Percentiles rank a stretch among this genome's conserved stretches.
Conservation (phyloP, 2,797 vertebrate species). For the Sebastes oblongus region DNA sequence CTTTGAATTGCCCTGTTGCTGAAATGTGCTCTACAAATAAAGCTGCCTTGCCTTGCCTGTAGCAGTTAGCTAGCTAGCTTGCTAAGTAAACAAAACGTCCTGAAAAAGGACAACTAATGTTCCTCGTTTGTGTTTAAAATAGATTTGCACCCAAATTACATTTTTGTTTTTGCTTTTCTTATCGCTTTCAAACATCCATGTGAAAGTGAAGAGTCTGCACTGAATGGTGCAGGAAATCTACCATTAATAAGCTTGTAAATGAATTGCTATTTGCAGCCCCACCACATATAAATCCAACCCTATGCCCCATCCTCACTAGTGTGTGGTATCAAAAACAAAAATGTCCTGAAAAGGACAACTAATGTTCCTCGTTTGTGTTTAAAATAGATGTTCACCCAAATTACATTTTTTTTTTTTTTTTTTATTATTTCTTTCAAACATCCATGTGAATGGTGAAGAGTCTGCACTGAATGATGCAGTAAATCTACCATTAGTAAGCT, state of each 20-base stretch:
- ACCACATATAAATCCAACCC: neutral
- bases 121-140: neutral
- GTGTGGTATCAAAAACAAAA: too few relatives aligned
- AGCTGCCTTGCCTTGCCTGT: too few relatives aligned
- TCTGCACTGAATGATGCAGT: neutral
- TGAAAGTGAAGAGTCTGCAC: neutral
- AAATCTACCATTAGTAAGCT: neutral
- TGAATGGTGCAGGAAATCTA: neutral
- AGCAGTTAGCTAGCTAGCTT: neutral
- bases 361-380: neutral
- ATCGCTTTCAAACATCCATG: neutral
- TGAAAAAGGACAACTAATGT: neutral
- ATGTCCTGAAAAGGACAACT: neutral
- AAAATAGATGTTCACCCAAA: neutral
- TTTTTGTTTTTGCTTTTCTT: neutral
- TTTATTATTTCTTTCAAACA: neutral
- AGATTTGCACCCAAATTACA: too few relatives aligned
- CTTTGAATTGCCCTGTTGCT: too few relatives aligned
- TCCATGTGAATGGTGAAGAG: neutral
- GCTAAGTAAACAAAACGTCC: conserved; percentile 48
- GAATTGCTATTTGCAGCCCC: neutral
- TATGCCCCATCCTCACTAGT: neutral
- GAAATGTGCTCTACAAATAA: too few relatives aligned
- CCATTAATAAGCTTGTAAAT: neutral
- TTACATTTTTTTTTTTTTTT: too few relatives aligned